Evolutionary conservation across 2,797 vertebrate genomes (phyloP).

Genomic region (Aeoliscus strigatus): DNA sequence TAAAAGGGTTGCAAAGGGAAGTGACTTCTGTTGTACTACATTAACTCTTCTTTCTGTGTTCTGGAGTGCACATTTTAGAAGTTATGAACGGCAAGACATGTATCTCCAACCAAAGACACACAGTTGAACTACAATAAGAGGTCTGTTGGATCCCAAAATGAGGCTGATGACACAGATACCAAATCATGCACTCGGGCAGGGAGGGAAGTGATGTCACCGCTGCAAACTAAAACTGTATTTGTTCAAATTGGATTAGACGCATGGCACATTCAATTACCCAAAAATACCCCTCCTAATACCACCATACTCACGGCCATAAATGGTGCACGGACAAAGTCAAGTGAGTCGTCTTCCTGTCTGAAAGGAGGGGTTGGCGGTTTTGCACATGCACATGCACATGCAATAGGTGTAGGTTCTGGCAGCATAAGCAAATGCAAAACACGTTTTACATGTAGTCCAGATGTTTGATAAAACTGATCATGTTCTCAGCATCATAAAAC

Average conservation of each 20-base stretch:
- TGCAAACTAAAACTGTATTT: conserved; percentile 66
- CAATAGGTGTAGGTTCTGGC: too few species aligned
- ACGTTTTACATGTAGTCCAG: too few species aligned
- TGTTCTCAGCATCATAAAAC: too few species aligned
- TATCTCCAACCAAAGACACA: conserved; percentile 32
- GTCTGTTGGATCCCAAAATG: conserved; percentile 69
- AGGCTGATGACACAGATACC: conserved; percentile 61
- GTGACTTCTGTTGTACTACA: conserved; percentile 3
- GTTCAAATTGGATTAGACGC: conserved; percentile 72
- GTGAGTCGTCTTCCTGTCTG: conserved; percentile 45
- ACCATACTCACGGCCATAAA: conserved; percentile 48
- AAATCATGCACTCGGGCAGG: conserved; percentile 60
- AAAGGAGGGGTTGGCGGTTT: conserved; percentile 14
- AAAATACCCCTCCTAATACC: conserved; percentile 67
- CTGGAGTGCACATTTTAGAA: conserved; percentile 22
- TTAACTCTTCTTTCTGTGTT: conserved; percentile 19
- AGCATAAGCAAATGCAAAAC: too few species aligned
- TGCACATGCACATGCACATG: too few species aligned
- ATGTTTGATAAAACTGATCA: conserved; percentile 8
- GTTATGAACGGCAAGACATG: conserved; percentile 34
- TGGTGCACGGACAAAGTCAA: conserved; percentile 39
- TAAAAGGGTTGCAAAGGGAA: too few species aligned
- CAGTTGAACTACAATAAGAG: conserved; percentile 65
- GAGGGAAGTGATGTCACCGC: conserved; percentile 72
- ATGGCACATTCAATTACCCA: conserved; percentile 63